Percentiles rank a stretch among this genome's conserved stretches.
Evolutionary conservation across 1,140 invertebrate species (phyloP).

Genomic region (Bombus terrestris): DNA sequence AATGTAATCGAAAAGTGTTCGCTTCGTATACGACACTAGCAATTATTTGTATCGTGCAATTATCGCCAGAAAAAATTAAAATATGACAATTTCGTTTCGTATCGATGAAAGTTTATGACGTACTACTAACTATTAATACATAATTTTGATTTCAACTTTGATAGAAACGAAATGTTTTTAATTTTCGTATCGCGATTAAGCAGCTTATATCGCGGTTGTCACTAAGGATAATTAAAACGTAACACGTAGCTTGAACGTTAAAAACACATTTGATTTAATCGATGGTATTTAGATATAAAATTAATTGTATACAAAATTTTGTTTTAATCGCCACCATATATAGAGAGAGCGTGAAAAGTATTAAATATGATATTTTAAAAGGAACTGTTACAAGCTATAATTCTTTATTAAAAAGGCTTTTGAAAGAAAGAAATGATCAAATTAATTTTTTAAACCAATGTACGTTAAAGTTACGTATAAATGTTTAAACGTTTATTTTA

Average conservation of each 20-base stretch:
- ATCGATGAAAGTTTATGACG: neutral
- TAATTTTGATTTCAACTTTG: neutral
- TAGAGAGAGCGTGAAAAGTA: too few relatives aligned
- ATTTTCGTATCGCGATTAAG: neutral
- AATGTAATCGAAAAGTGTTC: neutral
- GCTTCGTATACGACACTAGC: neutral
- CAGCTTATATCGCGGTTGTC: neutral
- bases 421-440: neutral
- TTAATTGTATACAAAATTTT: neutral
- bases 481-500: neutral
- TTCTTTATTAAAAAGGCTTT: neutral
- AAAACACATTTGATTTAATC: neutral
- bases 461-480: neutral
- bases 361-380: neutral
- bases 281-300: neutral
- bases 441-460: neutral
- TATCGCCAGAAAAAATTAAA: neutral
- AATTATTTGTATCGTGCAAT: neutral
- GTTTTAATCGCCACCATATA: too few relatives aligned
- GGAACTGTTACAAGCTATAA: neutral
- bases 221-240: neutral
- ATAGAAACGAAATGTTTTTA: neutral
- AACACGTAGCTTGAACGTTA: neutral
- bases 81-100: neutral
- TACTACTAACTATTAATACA: neutral